Base-by-base conservation (phyloP, 1,140 invertebrate genomes). In the Papilio aristodemus region DNA sequence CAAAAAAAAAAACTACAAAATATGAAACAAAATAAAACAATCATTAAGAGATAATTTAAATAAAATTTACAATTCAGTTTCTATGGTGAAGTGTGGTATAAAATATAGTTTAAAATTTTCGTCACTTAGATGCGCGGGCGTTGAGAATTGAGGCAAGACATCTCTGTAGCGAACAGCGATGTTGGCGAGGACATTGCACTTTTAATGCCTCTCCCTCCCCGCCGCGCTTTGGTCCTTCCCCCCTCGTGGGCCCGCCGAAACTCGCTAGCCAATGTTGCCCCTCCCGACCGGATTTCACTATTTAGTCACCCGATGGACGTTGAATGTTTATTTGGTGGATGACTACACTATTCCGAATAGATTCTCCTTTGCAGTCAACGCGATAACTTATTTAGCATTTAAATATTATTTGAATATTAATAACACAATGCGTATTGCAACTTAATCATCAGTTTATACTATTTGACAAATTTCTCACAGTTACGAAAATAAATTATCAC, bases 151-250 rank as follows among this genome's bases (percentile, higher is more conserved):
- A 78, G 69, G 71, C 71, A 79, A 83, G 81, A 84, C 85, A 87
- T 88, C 84, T 82, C 80, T 78, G 72, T 67, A 14, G 78, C 85
- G 46, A 54, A 17, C 46, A 19, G 19, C 46, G 75, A 85, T 86
- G 87, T 89, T 89, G 75, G 85, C 87, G 87, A 91, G 89, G 89
- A 91, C 89, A 88, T 91, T 91, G 89, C 89, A 91, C 89, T 91
- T 89, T 80, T 82, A 70, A 69, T 73, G 60, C 75, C 79, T 69
- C 69, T 76, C 71, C 81, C 38, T 11, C 19, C 43, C 71, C 73
- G 60, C 74, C 54, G 79, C 73, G 75, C 77, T 77, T 82, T 83
- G 78, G 84, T 86, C 85, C 87, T 87, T 80, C 74, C 79, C 75
- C 80, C 73, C 77, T 78, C 76, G 64, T 68, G 70, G 80, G 78